Evolutionary conservation across 64 coral and sea anemone genomes (phyloP).

Genomic region (Orbicella faveolata): DNA sequence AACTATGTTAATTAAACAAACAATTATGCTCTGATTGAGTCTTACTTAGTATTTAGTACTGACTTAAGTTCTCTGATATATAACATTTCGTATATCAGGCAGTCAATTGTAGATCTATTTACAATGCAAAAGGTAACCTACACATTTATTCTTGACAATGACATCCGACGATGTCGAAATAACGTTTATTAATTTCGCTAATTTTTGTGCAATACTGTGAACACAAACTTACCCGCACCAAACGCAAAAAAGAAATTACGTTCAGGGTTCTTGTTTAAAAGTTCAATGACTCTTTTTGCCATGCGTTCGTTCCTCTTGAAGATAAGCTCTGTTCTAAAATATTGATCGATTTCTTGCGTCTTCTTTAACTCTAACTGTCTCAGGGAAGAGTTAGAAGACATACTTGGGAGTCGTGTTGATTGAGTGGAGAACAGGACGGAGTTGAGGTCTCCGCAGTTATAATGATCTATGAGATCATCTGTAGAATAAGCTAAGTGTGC

Average conservation of each 20-base stretch:
- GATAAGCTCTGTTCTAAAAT: conserved; percentile 81
- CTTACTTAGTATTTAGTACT: too few relatives aligned
- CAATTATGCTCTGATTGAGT: too few relatives aligned
- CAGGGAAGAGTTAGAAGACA: conserved; percentile 56
- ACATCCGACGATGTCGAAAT: too few relatives aligned
- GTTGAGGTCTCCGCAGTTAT: conserved; percentile 91
- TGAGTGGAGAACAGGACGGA: conserved; percentile 70
- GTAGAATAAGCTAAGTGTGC: conserved; percentile 65
- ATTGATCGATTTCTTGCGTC: conserved; percentile 72
- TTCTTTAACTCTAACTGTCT: conserved; percentile 51
- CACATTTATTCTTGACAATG: too few relatives aligned
- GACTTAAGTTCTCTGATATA: too few relatives aligned
- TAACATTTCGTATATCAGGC: too few relatives aligned
- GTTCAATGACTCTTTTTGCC: conserved; percentile 82
- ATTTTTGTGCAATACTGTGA: too few relatives aligned
- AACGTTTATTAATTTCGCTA: too few relatives aligned
- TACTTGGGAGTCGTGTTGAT: conserved; percentile 49
- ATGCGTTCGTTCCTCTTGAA: conserved; percentile 88
- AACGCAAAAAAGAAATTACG: conserved; percentile 94
- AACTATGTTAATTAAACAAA: too few relatives aligned
- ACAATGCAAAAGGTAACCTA: too few relatives aligned
- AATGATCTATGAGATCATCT: conserved; percentile 87
- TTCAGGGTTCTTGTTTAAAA: conserved; percentile 63
- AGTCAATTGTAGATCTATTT: too few relatives aligned
- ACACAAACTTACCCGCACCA: conserved; percentile 78